phyloP scores from a whole-genome alignment of 1,140 invertebrate genomes.

The Drosophila sp. region DNA sequence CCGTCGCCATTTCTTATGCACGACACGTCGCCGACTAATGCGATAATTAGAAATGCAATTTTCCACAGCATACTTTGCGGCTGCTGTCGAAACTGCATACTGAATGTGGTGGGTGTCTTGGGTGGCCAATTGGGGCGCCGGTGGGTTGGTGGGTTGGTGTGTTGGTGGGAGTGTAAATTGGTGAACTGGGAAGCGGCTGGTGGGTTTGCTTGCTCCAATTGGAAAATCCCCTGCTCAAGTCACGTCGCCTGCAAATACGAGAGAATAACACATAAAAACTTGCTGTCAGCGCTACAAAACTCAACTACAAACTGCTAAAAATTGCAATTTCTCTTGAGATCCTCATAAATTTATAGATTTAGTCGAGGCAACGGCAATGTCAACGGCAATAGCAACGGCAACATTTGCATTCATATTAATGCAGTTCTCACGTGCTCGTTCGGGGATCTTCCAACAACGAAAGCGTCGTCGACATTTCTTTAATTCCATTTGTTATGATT shows the following conservation, averaged over 20 bases:
- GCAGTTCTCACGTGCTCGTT: conserved; percentile 81
- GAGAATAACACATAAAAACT: conserved; percentile 66
- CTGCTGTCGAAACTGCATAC: conserved; percentile 64
- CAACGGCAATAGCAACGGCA: conserved; percentile 15
- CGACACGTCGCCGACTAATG: conserved; percentile 78
- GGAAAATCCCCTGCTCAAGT: conserved; percentile 63
- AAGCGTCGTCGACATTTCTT: conserved; percentile 61
- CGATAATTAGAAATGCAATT: conserved; percentile 84
- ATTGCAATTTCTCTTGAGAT: conserved; percentile 65
- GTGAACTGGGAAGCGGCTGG: conserved; percentile 1
- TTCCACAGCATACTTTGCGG: conserved; percentile 77
- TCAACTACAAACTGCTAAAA: conserved; percentile 57
- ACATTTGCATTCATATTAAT: conserved; percentile 81
- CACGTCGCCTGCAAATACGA: conserved; percentile 59
- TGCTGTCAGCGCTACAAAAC: conserved; percentile 60
- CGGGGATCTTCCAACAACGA: conserved; percentile 12
- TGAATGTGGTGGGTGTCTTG: conserved; percentile 16
- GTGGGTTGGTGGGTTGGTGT: neutral
- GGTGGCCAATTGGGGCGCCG: neutral
- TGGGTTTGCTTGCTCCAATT: conserved; percentile 34
- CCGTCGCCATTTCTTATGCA: conserved; percentile 76
- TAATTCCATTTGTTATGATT: conserved; percentile 79
- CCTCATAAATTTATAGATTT: conserved; percentile 81
- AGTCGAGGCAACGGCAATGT: conserved; percentile 6
- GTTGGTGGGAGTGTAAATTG: too few species aligned